Conservation (phyloP, 2,797 vertebrate species). For the Propithecus deckenii region DNA sequence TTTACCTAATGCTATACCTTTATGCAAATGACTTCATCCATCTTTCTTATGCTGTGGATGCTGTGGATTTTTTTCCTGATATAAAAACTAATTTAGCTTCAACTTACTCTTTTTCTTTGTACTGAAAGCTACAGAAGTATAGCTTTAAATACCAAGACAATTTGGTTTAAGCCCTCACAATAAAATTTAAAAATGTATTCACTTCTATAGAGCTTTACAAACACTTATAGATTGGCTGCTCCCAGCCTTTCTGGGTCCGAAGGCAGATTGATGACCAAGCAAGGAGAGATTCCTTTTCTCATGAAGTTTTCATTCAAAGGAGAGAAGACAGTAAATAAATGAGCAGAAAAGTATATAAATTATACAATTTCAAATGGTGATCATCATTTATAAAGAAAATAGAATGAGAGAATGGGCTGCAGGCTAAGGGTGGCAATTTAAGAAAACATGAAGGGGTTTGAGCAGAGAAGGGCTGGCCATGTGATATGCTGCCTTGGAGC, state of each 20-base stretch:
- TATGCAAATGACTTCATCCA: not conserved
- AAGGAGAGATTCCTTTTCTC: not conserved
- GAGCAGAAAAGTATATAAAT: not conserved
- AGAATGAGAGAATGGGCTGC: not conserved
- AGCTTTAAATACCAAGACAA: not conserved
- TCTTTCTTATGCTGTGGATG: not conserved
- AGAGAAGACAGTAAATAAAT: not conserved
- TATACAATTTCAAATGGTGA: not conserved
- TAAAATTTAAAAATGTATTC: not conserved
- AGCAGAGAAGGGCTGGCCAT: not conserved
- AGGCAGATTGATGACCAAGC: not conserved
- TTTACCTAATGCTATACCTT: not conserved
- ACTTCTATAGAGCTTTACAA: not conserved
- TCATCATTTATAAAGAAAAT: conserved; percentile 8
- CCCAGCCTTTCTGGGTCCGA: not conserved
- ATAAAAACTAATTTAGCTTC: not conserved
- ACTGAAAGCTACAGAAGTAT: not conserved
- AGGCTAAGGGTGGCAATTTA: not conserved
- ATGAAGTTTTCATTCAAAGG: not conserved
- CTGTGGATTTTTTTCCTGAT: not conserved
- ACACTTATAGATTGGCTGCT: not conserved
- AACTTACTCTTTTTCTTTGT: not conserved
- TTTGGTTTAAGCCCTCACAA: not conserved
- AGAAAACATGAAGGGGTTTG: not conserved
- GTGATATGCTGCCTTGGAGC: not conserved